phyloP scores from a whole-genome alignment of 2,797 vertebrate species.

The Microctenopoma lineatum region DNA sequence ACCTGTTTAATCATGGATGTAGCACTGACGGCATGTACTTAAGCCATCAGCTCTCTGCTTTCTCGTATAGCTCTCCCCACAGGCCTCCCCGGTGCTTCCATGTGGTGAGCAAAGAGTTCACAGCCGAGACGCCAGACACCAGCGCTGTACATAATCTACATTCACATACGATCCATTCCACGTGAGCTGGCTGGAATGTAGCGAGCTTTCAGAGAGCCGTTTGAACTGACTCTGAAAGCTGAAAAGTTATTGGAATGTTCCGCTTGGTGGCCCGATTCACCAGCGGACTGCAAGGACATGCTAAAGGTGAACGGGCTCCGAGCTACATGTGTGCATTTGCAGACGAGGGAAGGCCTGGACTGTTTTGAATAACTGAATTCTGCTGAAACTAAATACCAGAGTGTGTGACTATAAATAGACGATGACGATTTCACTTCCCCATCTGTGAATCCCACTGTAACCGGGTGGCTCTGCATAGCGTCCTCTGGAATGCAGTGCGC shows the following conservation, averaged over 20 bases:
- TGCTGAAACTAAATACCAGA: neutral
- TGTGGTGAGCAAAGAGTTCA: slow-evolving; percentile 26
- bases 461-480: neutral
- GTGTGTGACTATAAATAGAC: slow-evolving; percentile 13
- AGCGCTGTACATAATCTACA: slow-evolving; percentile 27
- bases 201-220: slow-evolving; percentile 25
- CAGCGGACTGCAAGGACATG: slow-evolving; percentile 20
- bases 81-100: slow-evolving; percentile 18
- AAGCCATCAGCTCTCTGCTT: slow-evolving; percentile 27
- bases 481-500: neutral
- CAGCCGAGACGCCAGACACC: slow-evolving; percentile 31
- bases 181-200: slow-evolving; percentile 43
- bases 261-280: slow-evolving; percentile 45
- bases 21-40: slow-evolving; percentile 2
- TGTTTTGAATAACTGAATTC: neutral
- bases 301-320: slow-evolving; percentile 29
- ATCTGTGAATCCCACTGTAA: neutral
- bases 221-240: slow-evolving; percentile 33
- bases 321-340: slow-evolving; percentile 3
- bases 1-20: neutral
- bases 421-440: neutral
- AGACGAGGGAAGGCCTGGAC: neutral
- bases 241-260: slow-evolving; percentile 42
- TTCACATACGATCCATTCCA: slow-evolving; percentile 49
- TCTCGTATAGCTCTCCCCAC: slow-evolving; percentile 17